Conservation (phyloP, 2,797 vertebrate genomes). For the Catamblyrhynchus diadema region DNA sequence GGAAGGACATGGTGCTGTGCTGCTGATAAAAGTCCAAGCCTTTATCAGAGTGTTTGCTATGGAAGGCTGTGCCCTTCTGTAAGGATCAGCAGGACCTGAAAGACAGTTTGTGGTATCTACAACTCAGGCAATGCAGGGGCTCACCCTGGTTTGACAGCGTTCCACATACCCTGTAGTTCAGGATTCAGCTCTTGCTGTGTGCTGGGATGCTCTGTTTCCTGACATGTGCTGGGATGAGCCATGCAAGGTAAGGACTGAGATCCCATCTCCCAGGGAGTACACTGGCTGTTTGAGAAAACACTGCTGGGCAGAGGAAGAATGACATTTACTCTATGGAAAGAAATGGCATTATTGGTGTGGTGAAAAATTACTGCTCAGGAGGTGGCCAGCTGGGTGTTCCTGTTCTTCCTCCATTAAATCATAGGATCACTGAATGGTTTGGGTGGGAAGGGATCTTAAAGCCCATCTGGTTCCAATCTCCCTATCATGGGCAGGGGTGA, state of each 20-base stretch:
- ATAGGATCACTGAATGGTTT: background rate
- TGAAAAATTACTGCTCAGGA: background rate
- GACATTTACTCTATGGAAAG: background rate
- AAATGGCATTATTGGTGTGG: background rate
- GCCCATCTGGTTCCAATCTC: background rate
- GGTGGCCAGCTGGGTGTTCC: background rate
- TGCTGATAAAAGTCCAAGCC: background rate
- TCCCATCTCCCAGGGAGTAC: background rate
- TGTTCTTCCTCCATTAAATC: background rate
- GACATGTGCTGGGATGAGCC: fast-evolving
- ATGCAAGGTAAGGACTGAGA: background rate
- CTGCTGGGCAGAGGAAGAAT: background rate
- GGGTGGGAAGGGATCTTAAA: background rate
- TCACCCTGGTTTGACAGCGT: background rate
- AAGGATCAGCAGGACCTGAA: background rate
- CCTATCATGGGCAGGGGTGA: background rate
- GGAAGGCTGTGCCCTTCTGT: background rate
- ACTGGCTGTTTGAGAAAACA: background rate
- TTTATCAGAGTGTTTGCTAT: background rate
- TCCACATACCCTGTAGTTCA: fast-evolving
- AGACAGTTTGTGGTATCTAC: background rate
- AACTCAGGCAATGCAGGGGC: background rate
- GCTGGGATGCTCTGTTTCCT: background rate
- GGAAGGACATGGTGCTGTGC: background rate
- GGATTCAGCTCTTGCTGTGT: background rate